Evolutionary conservation across 1,140 invertebrate species (phyloP), one percentile per base, ranked within the genome.

Genomic region (Zophobas atratus): DNA sequence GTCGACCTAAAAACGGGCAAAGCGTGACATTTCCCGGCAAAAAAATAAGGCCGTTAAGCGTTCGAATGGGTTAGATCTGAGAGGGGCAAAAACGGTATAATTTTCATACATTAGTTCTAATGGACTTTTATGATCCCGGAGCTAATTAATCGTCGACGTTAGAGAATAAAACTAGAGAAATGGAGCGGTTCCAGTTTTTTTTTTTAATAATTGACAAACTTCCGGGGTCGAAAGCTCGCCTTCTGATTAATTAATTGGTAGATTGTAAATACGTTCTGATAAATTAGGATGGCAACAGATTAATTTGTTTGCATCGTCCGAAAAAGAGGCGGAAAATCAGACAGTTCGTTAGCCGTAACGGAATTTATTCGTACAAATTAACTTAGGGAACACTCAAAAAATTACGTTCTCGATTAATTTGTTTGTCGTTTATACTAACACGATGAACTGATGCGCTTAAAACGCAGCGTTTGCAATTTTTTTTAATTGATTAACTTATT

Each of bases 401-500:
- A 70, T 67, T 67, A 48, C 38, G 60, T 67, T 41, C 39, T 43
- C 60, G 60, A 67, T 67, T 67, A 67, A 67, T 67, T 43, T 67
- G 60, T 67, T 67, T 67, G 60, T 67, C 60, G 33, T 20, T 20
- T 20, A n/a, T 43, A 60, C 56, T 60, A 60, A 60, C 56, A 39
- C 36, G 36, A 60, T 60, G 56, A 39, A 46, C 6, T 46, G 6
- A 39, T 60, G 56, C 56, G 56, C 56, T 60, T 60, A 35, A 60
- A 60, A 36, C 60, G 33, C 60, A 43, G 20, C 60, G 60, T 67
- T 67, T 67, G 60, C 60, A 39, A 43, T 67, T 67, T 67, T 63
- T 67, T 67, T 20, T 43, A 43, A 67, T 34, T 57, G 20, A 57
- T 43, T 33, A 33, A 67, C 86, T 84, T 84, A 82, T 80, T 92